Conservation (phyloP, 2,888 invertebrate genomes). For the Stenolophus ochropezus region DNA sequence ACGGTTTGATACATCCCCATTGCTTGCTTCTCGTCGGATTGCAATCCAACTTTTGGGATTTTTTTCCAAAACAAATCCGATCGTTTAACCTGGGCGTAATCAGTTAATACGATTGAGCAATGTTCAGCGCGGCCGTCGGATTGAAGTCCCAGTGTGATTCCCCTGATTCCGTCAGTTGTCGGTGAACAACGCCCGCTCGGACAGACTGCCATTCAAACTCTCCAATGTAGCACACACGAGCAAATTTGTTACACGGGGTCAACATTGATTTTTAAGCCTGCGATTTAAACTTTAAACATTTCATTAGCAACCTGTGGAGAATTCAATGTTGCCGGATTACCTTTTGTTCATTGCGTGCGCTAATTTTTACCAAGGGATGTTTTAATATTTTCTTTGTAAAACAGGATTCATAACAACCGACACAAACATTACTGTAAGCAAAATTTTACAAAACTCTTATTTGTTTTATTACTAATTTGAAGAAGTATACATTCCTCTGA, state of each 20-base stretch:
- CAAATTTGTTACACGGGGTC: conserved; percentile 11
- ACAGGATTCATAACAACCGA: too few species aligned
- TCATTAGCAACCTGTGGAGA: conserved; percentile 35
- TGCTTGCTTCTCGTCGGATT: neutral
- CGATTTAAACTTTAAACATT: conserved; percentile 33
- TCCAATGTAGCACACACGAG: neutral
- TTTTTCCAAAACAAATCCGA: conserved; percentile 4
- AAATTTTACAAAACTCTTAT: too few species aligned
- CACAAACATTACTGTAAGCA: too few species aligned
- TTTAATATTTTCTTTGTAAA: neutral
- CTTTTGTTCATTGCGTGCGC: neutral
- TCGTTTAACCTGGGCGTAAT: conserved; percentile 37
- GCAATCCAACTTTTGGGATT: neutral
- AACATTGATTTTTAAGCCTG: conserved; percentile 20
- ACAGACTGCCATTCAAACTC: conserved; percentile 33
- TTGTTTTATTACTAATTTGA: too few species aligned
- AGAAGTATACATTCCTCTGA: too few species aligned
- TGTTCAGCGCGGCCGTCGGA: neutral
- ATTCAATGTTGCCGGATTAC: neutral
- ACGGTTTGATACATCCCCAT: neutral
- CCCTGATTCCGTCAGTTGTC: conserved; percentile 26
- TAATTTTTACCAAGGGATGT: neutral
- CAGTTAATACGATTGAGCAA: conserved; percentile 40
- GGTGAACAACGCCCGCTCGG: conserved; percentile 26
- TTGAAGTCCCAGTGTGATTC: conserved; percentile 27